These are phyloP conservation scores for Ameiurus melas DNA, from an alignment of 2,113 vertebrate species.

Conservation along the genomic window DNA sequence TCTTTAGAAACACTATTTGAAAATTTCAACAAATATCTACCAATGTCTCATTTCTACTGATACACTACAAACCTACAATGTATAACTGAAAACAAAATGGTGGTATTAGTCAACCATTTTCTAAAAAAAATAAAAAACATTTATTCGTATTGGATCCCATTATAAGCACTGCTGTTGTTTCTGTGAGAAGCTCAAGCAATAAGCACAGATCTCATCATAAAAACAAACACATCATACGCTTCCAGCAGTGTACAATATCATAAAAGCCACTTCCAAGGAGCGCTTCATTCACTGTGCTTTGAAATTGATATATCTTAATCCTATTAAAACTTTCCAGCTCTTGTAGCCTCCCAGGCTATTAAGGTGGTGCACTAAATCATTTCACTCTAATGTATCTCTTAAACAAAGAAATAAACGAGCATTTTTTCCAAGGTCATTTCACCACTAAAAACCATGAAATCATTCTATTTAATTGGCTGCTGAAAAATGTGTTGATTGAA, in stretches of 20 bases:
- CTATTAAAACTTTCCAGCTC: constrained; percentile 45
- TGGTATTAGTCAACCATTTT: neutral
- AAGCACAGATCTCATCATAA: constrained; percentile 39
- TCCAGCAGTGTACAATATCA: constrained; percentile 37
- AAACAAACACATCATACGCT: constrained; percentile 29
- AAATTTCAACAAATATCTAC: neutral
- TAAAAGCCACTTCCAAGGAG: constrained; percentile 27
- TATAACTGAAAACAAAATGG: neutral
- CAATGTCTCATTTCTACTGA: neutral
- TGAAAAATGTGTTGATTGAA: neutral
- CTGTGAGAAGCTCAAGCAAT: constrained; percentile 37
- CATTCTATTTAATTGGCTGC: neutral
- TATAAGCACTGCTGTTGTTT: constrained; percentile 19
- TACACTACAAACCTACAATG: neutral
- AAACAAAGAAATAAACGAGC: constrained; percentile 33
- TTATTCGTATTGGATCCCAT: constrained; percentile 17
- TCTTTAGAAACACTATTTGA: neutral
- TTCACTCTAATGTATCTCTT: neutral
- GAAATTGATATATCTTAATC: constrained; percentile 49
- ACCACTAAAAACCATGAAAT: constrained; percentile 30
- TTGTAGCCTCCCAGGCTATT: constrained; percentile 32
- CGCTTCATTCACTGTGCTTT: constrained; percentile 12
- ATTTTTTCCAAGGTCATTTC: constrained; percentile 25
- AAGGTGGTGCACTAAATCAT: constrained; percentile 28
- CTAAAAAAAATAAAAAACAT: neutral